Evolutionary conservation across 2,888 invertebrate genomes (phyloP), one percentile per base, ranked within the genome.

Genomic region (Nemotelus nigrinus): DNA sequence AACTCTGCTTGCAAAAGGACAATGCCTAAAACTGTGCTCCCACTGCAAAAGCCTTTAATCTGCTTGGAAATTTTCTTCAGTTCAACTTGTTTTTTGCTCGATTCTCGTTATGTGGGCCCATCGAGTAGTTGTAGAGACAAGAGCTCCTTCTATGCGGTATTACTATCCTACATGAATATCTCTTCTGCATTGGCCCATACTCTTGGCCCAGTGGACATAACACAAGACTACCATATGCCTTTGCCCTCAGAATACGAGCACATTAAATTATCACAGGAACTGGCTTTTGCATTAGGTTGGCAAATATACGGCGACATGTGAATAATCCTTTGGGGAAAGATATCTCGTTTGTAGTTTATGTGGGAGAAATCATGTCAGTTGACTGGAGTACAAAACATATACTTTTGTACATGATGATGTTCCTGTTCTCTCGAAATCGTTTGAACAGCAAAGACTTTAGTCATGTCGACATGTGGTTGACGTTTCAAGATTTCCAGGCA

Each of bases 271-370:
- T 77, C 79, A 75, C 75, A 79, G 63, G 57, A 79, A 71, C 77
- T 75, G 77, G 77, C 77, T 77, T 79, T 77, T 79, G 79, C 79
- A 79, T 79, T 79, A 75, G 70, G 47, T 79, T 75, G 75, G 79
- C 79, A 79, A 79, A 79, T 77, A 79, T 75, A 72, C 53, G 77
- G 75, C 77, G 77, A 79, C 77, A 77, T 79, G 77, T 77, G 77
- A 75, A 77, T 79, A 79, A 77, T 79, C 79, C 79, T 77, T 71
- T 57, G 78, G 63, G 75, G 63, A 60, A 63, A 65, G 77, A 74
- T 79, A 79, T 77, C 63, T 41, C 50, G 74, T 74, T 74, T 74
- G 74, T 63, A 63, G 48, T 74, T 63, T 74, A 63, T 74, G 39
- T 39, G 72, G 60, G 60, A 63, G 74, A 74, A 74, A 60, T 74